phyloP scores from a whole-genome alignment of 2,888 invertebrate species.

The Ditula angustiorana region DNA sequence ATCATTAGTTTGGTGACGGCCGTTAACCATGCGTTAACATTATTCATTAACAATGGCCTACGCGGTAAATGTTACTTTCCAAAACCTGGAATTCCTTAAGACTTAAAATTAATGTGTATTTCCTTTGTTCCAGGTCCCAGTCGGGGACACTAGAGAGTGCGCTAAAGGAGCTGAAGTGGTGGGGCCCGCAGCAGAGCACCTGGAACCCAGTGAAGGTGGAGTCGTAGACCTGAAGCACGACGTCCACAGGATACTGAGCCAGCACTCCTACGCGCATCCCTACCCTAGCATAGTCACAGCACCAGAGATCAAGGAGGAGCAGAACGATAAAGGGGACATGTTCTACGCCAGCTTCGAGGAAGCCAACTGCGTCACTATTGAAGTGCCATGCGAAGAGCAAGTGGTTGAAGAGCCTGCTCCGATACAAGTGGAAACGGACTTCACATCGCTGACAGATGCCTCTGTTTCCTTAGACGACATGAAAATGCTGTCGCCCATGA shows the following conservation, averaged over 20 bases:
- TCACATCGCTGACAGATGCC: slow-evolving; percentile 57
- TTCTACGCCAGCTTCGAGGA: slow-evolving; percentile 91
- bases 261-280: slow-evolving; percentile 83
- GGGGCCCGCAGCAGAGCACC: slow-evolving; percentile 93
- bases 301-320: slow-evolving; percentile 61
- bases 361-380: slow-evolving; percentile 89
- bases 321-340: slow-evolving; percentile 84
- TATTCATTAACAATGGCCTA: too few relatives aligned
- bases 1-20: too few relatives aligned
- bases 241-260: slow-evolving; percentile 77
- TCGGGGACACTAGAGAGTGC: slow-evolving; percentile 71
- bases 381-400: slow-evolving; percentile 87
- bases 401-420: slow-evolving; percentile 65
- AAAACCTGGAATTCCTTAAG: too few relatives aligned
- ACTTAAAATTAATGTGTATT: slow-evolving; percentile 7
- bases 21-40: too few relatives aligned
- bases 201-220: slow-evolving; percentile 91
- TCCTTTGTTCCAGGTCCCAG: slow-evolving; percentile 65
- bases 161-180: slow-evolving; percentile 89
- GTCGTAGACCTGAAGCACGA: slow-evolving; percentile 79
- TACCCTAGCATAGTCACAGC: slow-evolving; percentile 58
- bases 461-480: slow-evolving; percentile 70
- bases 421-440: slow-evolving; percentile 64
- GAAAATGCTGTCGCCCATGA: slow-evolving; percentile 79
- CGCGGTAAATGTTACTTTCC: too few relatives aligned